phyloP scores from a whole-genome alignment of 2,797 vertebrate species.

The Bradypodion pumilum region DNA sequence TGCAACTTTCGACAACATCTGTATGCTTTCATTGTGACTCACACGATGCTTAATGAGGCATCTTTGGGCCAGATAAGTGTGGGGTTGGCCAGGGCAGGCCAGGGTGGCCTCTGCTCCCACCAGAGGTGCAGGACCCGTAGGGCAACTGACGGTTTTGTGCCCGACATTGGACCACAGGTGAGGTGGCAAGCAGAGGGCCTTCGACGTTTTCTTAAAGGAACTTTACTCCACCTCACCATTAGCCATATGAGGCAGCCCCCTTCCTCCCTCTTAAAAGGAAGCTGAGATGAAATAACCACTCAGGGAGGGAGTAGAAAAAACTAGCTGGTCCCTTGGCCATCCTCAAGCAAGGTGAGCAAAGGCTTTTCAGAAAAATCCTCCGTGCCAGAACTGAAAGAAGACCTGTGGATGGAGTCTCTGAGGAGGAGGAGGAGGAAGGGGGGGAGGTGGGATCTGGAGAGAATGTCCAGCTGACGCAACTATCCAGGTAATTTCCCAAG shows the following conservation, averaged over 20 bases:
- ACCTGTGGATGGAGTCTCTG: slow-evolving; percentile 73
- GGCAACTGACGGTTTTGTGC: too few species aligned
- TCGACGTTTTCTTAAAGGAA: too few species aligned
- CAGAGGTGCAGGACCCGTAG: neutral
- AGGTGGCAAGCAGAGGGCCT: too few species aligned
- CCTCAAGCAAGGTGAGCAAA: slow-evolving; percentile 55
- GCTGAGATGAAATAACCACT: too few species aligned
- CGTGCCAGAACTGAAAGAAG: slow-evolving; percentile 71
- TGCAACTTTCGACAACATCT: slow-evolving; percentile 66
- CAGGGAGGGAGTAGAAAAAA: too few species aligned
- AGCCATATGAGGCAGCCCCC: too few species aligned
- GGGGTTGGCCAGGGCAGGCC: neutral
- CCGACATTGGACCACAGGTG: too few species aligned
- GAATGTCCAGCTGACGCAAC: slow-evolving; percentile 76
- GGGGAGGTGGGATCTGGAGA: slow-evolving; percentile 78
- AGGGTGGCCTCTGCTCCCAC: neutral
- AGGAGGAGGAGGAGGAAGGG: too few species aligned
- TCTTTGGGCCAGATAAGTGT: slow-evolving; percentile 54
- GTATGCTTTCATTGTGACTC: slow-evolving; percentile 66
- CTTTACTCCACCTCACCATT: too few species aligned
- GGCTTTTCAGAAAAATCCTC: slow-evolving; percentile 43
- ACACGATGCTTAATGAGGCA: slow-evolving; percentile 64
- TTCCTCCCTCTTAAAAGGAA: too few species aligned
- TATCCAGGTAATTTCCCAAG: slow-evolving; percentile 76
- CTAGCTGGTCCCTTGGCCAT: too few species aligned